A percentile compares a stretch with the other conserved stretches of the same genome.
These are phyloP conservation scores for Istiophorus platypterus DNA, from an alignment of 2,113 vertebrate species.

Conservation along the genomic window DNA sequence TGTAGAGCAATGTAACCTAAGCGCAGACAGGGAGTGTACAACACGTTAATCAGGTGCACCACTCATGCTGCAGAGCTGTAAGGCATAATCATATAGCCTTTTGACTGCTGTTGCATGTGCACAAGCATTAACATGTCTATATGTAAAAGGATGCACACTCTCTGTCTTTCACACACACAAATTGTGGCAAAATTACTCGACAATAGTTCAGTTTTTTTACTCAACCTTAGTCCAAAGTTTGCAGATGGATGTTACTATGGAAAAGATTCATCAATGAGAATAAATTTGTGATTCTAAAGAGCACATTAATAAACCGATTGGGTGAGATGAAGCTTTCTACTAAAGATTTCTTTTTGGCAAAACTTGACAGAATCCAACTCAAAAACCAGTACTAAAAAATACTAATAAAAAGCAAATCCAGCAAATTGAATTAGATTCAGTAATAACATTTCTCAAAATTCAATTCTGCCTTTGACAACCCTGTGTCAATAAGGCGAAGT, in stretches of 20 bases:
- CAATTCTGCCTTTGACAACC: background rate
- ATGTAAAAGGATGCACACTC: background rate
- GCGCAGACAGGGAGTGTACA: slow-evolving; percentile 11
- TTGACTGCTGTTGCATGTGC: background rate
- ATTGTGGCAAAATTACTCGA: background rate
- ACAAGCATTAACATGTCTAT: background rate
- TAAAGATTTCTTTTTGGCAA: background rate
- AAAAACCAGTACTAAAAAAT: no score
- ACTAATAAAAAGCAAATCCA: no score
- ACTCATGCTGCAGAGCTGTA: slow-evolving; percentile 5
- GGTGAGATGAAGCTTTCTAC: background rate
- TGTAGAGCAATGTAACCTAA: slow-evolving; percentile 52
- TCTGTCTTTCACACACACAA: background rate
- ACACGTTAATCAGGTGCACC: slow-evolving; percentile 50
- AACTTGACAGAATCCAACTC: background rate
- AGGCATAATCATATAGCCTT: background rate
- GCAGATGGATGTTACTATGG: background rate
- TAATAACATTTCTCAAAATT: background rate
- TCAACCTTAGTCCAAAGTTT: background rate
- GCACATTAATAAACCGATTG: background rate
- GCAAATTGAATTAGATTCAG: slow-evolving; percentile 3
- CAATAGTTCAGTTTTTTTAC: background rate
- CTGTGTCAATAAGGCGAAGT: slow-evolving; percentile 8
- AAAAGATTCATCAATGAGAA: background rate
- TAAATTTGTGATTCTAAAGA: no score